phyloP scores from a whole-genome alignment of 2,888 invertebrate genomes.

The Chironomus tentans region DNA sequence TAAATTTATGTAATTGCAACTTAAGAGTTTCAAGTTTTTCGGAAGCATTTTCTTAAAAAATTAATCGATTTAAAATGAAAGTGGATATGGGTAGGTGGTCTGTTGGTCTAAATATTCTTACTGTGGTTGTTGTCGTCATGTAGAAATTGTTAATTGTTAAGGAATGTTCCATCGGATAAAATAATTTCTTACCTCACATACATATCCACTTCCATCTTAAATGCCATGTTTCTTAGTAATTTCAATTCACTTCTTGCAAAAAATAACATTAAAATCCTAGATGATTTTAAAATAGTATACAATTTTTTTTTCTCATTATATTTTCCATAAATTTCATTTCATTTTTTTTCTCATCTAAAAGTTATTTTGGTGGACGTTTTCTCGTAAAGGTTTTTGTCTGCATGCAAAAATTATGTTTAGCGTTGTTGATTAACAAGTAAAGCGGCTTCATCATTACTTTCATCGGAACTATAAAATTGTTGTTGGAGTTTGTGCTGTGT shows the following conservation, averaged over 20 bases:
- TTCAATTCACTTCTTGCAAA: background rate
- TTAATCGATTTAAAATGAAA: background rate
- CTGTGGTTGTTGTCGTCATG: too few species aligned
- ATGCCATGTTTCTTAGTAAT: too few species aligned
- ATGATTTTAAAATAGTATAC: slow-evolving; percentile 18
- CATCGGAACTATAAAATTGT: slow-evolving; percentile 31
- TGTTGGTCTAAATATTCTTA: too few species aligned
- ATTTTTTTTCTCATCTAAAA: background rate
- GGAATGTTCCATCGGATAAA: too few species aligned
- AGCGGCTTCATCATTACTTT: slow-evolving; percentile 30
- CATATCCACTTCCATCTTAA: too few species aligned
- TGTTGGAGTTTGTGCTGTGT: slow-evolving; percentile 29
- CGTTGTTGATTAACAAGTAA: slow-evolving; percentile 23
- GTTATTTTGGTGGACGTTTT: slow-evolving; percentile 15
- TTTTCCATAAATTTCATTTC: background rate
- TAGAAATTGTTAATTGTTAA: too few species aligned
- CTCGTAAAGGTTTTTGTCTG: background rate
- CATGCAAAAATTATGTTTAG: background rate
- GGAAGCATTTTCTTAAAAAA: slow-evolving; percentile 9
- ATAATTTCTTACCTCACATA: too few species aligned
- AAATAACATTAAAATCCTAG: slow-evolving; percentile 14
- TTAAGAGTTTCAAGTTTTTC: background rate
- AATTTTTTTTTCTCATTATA: background rate
- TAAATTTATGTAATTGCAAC: slow-evolving; percentile 5
- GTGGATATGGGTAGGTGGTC: too few species aligned